Evolutionary conservation across 2,888 invertebrate genomes (phyloP).

Genomic region (Creontiades dilutus): DNA sequence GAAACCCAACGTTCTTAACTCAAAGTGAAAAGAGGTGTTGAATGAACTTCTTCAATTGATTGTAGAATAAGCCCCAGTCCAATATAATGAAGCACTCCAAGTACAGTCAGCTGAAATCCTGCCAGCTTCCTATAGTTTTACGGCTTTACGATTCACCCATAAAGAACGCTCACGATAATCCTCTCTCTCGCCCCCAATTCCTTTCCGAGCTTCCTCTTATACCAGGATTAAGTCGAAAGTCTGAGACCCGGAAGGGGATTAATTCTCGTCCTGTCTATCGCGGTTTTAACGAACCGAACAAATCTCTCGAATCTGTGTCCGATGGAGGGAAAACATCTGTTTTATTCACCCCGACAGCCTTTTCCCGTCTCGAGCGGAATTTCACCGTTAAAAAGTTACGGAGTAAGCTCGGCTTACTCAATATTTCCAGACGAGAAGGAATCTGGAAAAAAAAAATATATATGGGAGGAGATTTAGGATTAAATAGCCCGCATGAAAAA

Average conservation of each 20-base stretch:
- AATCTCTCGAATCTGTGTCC: not conserved
- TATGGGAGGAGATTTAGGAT: not conserved
- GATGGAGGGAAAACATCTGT: not conserved
- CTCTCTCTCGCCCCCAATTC: too few species aligned
- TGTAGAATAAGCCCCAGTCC: too few species aligned
- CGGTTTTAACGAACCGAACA: slow-evolving; percentile 1
- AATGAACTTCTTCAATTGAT: too few species aligned
- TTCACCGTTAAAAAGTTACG: not conserved
- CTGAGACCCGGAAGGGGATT: slow-evolving; percentile 1
- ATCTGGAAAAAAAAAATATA: not conserved
- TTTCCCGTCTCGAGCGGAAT: not conserved
- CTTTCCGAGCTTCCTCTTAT: not conserved
- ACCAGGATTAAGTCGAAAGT: slow-evolving; percentile 2
- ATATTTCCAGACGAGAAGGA: not conserved
- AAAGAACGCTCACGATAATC: too few species aligned
- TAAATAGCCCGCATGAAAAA: not conserved
- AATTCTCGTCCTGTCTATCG: not conserved
- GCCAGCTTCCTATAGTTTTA: too few species aligned
- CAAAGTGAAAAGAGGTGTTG: too few species aligned
- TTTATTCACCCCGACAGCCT: not conserved
- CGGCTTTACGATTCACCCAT: too few species aligned
- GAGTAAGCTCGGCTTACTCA: not conserved
- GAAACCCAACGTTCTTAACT: too few species aligned
- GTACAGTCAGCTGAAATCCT: too few species aligned
- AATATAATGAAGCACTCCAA: too few species aligned